Evolutionary conservation across 1,140 invertebrate species (phyloP).

Genomic region (Drosophila ambigua): DNA sequence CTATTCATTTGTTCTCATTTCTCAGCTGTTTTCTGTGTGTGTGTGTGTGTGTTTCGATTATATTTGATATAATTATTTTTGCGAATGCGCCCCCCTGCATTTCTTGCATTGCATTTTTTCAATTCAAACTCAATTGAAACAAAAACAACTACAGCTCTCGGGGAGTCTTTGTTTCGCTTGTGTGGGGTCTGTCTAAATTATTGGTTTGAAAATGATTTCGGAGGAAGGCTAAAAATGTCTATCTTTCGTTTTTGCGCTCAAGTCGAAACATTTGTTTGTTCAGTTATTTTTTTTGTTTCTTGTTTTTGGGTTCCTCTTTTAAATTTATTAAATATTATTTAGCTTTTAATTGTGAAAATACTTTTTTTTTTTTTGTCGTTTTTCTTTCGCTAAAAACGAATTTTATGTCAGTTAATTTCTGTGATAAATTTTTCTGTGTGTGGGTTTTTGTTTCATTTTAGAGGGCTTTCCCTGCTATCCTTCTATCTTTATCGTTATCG

Average conservation of each 20-base stretch:
- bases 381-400: slow-evolving; percentile 66
- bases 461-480: not conserved
- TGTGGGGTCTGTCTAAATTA: slow-evolving; percentile 9
- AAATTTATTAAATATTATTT: slow-evolving; percentile 52
- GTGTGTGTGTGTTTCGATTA: slow-evolving; percentile 9
- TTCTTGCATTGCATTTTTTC: slow-evolving; percentile 28
- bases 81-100: not conserved
- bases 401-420: slow-evolving; percentile 55
- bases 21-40: slow-evolving; percentile 6
- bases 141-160: slow-evolving; percentile 31
- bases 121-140: slow-evolving; percentile 34
- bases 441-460: slow-evolving; percentile 32
- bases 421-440: slow-evolving; percentile 42
- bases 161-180: not conserved
- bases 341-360: slow-evolving; percentile 68
- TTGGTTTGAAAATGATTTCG: slow-evolving; percentile 18
- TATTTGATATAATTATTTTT: slow-evolving; percentile 23
- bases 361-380: slow-evolving; percentile 30
- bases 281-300: not conserved
- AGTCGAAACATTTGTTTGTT: slow-evolving; percentile 39
- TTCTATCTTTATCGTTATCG: not conserved
- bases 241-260: slow-evolving; percentile 30
- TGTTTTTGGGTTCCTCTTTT: slow-evolving; percentile 15
- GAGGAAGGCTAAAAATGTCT: slow-evolving; percentile 73
- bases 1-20: slow-evolving; percentile 51